These are phyloP conservation scores for Stictonetta naevosa DNA, from an alignment of 2,113 vertebrate genomes.

Conservation along the genomic window DNA sequence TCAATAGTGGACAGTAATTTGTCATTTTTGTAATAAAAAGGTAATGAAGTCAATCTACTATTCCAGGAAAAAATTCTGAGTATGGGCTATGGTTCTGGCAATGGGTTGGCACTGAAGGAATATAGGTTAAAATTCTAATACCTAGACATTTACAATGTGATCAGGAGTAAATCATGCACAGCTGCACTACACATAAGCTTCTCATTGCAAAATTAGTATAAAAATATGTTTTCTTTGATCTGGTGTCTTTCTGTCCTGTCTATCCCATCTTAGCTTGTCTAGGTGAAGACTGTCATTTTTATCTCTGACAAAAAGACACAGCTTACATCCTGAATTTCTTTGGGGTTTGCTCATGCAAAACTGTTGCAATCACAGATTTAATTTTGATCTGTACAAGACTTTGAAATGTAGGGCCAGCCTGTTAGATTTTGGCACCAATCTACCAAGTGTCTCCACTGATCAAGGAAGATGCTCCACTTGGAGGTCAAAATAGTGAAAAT, in stretches of 20 bases:
- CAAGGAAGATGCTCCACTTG: neutral
- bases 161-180: neutral
- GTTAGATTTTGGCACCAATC: neutral
- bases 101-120: neutral
- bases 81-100: neutral
- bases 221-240: neutral
- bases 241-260: neutral
- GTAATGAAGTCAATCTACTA: neutral
- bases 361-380: neutral
- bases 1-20: neutral
- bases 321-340: neutral
- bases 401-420: neutral
- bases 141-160: neutral
- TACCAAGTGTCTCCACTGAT: rapidly evolving
- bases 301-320: neutral
- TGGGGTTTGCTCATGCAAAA: neutral
- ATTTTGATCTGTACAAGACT: neutral
- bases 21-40: neutral
- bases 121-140: neutral
- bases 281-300: neutral
- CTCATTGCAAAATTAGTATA: neutral
- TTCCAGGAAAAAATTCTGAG: neutral
- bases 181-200: neutral
- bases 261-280: neutral
- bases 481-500: neutral